phyloP scores from a whole-genome alignment of 2,113 vertebrate species.

The Helogale parvula region DNA sequence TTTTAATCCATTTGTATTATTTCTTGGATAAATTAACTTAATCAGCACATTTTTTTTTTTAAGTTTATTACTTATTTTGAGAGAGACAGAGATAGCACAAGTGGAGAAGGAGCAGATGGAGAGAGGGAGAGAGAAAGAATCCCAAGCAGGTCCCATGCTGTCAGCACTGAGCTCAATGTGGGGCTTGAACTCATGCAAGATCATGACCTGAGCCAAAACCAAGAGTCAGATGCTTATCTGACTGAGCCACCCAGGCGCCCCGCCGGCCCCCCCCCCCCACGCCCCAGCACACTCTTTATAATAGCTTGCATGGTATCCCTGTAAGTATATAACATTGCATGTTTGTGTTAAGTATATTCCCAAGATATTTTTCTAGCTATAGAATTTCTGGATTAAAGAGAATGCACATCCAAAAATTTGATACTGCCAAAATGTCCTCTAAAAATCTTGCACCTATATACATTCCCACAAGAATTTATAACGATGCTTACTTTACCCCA shows the following conservation, averaged over 20 bases:
- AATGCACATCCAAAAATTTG: background rate
- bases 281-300: constrained; percentile 16
- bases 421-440: constrained; percentile 17
- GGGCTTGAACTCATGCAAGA: too few relatives aligned
- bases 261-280: too few relatives aligned
- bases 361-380: constrained; percentile 12
- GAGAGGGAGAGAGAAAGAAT: too few relatives aligned
- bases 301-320: background rate
- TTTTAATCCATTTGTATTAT: background rate
- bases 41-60: background rate
- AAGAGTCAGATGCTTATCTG: too few relatives aligned
- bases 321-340: constrained; percentile 1
- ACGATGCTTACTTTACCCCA: background rate
- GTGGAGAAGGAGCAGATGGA: too few relatives aligned
- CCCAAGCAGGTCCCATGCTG: too few relatives aligned
- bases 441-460: constrained; percentile 27
- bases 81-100: too few relatives aligned
- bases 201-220: too few relatives aligned
- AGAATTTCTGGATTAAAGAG: constrained; percentile 6
- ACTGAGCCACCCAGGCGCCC: too few relatives aligned
- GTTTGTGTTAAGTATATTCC: constrained; percentile 24
- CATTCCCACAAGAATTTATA: background rate
- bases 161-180: too few relatives aligned
- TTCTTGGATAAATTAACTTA: background rate
- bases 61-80: too few relatives aligned